Conservation (phyloP, 2,113 vertebrate species). For the Chaetodon trifascialis region DNA sequence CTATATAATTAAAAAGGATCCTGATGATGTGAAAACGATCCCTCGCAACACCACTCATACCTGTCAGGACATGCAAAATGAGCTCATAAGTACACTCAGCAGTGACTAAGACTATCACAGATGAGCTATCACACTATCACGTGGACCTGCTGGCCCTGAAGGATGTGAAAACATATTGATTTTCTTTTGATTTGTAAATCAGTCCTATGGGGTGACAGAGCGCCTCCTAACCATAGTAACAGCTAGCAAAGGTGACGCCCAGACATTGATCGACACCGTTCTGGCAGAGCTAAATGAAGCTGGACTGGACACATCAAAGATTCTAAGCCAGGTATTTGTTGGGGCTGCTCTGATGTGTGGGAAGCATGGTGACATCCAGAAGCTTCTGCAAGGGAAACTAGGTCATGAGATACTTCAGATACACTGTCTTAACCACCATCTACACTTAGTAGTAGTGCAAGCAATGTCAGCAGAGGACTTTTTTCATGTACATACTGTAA, state of each 20-base stretch:
- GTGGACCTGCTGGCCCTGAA: background rate
- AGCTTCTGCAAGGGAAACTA: background rate
- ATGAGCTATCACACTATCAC: background rate
- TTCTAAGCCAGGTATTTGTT: no score
- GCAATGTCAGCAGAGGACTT: background rate
- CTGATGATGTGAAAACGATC: no score
- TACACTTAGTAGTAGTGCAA: background rate
- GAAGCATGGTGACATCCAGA: background rate
- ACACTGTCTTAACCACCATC: background rate
- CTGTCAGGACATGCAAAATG: background rate
- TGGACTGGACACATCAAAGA: no score
- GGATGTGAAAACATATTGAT: no score
- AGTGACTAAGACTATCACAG: background rate
- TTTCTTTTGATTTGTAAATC: no score
- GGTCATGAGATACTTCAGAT: background rate
- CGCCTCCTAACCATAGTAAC: background rate
- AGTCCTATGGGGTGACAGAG: background rate
- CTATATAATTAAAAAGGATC: no score
- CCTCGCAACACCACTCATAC: no score
- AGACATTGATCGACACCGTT: background rate
- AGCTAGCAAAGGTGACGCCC: background rate
- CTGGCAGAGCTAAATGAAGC: background rate
- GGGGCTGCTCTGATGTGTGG: background rate
- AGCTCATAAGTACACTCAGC: background rate
- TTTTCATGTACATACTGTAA: slow-evolving; percentile 5